Evolutionary conservation across 2,888 invertebrate genomes (phyloP).

Genomic region (Aleiodes leptofemur): DNA sequence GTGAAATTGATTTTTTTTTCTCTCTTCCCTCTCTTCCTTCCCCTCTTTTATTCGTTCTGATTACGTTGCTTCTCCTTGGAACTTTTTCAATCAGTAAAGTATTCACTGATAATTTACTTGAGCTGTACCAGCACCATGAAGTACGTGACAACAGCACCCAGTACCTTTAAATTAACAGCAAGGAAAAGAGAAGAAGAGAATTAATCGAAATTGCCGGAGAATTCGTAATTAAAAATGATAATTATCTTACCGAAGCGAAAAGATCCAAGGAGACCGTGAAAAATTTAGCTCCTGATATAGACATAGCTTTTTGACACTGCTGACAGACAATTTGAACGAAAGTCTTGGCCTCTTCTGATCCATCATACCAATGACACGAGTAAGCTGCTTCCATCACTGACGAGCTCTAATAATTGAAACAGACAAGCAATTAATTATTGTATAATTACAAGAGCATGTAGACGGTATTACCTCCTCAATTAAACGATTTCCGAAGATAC

Average conservation of each 20-base stretch:
- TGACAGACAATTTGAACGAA: conserved; percentile 94
- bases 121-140: conserved; percentile 95
- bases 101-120: conserved; percentile 77
- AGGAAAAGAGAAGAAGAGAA: too few relatives aligned
- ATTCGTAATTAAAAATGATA: conserved; percentile 15
- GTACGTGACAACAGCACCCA: conserved; percentile 92
- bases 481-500: conserved; percentile 89
- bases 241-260: conserved; percentile 87
- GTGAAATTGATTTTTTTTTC: conserved; percentile 1
- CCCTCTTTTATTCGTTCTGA: conserved; percentile 7
- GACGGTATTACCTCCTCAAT: conserved; percentile 86
- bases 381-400: conserved; percentile 95
- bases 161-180: conserved; percentile 78
- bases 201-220: not conserved
- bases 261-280: conserved; percentile 92
- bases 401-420: conserved; percentile 80
- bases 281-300: conserved; percentile 92
- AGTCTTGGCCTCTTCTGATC: conserved; percentile 92
- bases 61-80: not conserved
- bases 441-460: not conserved
- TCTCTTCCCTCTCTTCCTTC: not conserved
- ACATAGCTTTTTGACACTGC: conserved; percentile 92
- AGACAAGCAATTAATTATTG: conserved; percentile 1
- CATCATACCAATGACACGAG: conserved; percentile 93
- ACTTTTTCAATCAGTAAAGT: conserved; percentile 13